Evolutionary conservation across 2,113 vertebrate species (phyloP), one percentile per base, ranked within the genome.

Genomic region (Datnioides undecimradiatus): DNA sequence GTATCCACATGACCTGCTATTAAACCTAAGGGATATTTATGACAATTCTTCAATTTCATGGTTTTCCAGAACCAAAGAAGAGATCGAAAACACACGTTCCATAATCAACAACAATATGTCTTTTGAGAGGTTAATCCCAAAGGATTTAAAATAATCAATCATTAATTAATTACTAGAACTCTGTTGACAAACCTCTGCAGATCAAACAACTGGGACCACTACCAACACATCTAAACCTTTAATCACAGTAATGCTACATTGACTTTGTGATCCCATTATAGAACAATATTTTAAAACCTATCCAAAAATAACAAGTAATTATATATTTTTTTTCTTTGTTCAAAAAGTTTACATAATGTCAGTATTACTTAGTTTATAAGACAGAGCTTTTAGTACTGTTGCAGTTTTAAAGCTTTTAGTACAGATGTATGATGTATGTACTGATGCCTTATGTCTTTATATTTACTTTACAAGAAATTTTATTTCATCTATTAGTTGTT

Each of bases 1-100:
- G 52, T 76, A 69, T 87, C 73, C 78, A 84, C 80, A 87, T 87
- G 84, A 87, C 82, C 68, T 79, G 57, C 64, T 85, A 36, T 79
- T 83, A 74, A 87, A 83, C 40, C 64, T 10, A 29, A 69, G 62
- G 83, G 73, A 86, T 79, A 68, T 83, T 82, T 83, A 80, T 77
- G 57, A 76, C 73, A 82, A 62, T 74, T 71, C 66, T 76, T 38
- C 43, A 60, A 38, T 90, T 80, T 86, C 14, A 79, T 38, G 40
- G 69, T 80, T 91, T 87, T 68, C 65, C 46, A 34, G 60, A 79
- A 73, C 45, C 60, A 60, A 85, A 68, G 51, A 58, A 67, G 54
- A 74, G 66, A 82, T 87, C 48, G 76, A 90, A 86, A 87, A 62
- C 84, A 87, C 0, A 71, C 87, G 88, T 60, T 80, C 6, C 29